Conservation (phyloP, 2,797 vertebrate species). For the Coregonus sp. region DNA sequence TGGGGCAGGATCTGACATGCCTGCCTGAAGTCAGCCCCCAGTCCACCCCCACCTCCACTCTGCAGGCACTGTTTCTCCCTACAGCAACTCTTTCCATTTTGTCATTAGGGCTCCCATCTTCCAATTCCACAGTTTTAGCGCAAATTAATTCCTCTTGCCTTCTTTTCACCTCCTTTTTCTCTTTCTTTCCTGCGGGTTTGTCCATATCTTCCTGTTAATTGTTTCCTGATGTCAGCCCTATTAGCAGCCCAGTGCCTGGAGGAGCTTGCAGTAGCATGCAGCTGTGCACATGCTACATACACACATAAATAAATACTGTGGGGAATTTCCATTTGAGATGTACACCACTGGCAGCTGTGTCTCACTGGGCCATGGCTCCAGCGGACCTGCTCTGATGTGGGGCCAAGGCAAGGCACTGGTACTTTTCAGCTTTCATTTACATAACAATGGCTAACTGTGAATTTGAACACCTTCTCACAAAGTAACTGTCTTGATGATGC, state of each 20-base stretch:
- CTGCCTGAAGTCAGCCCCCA: conserved; percentile 44
- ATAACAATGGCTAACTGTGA: too few relatives aligned
- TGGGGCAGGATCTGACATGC: conserved; percentile 50
- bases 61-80: conserved; percentile 45
- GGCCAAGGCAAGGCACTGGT: too few relatives aligned
- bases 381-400: too few relatives aligned
- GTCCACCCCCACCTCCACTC: background rate
- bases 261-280: conserved; percentile 12
- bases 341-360: too few relatives aligned
- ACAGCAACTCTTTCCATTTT: conserved; percentile 48
- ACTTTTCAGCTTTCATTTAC: too few relatives aligned
- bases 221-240: conserved; percentile 15
- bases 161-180: conserved; percentile 15
- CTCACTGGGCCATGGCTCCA: too few relatives aligned
- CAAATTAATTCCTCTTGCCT: conserved; percentile 37
- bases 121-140: conserved; percentile 50
- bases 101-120: conserved; percentile 56
- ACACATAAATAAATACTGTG: conserved; percentile 24
- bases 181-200: conserved; percentile 14
- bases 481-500: too few relatives aligned
- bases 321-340: too few relatives aligned
- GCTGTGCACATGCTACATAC: conserved; percentile 19
- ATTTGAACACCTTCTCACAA: too few relatives aligned
- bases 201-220: conserved; percentile 12
- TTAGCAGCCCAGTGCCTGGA: background rate